A percentile compares a stretch with the other conserved stretches of the same genome.
Conservation (phyloP, 2,113 vertebrate genomes). For the Alethe castanea region DNA sequence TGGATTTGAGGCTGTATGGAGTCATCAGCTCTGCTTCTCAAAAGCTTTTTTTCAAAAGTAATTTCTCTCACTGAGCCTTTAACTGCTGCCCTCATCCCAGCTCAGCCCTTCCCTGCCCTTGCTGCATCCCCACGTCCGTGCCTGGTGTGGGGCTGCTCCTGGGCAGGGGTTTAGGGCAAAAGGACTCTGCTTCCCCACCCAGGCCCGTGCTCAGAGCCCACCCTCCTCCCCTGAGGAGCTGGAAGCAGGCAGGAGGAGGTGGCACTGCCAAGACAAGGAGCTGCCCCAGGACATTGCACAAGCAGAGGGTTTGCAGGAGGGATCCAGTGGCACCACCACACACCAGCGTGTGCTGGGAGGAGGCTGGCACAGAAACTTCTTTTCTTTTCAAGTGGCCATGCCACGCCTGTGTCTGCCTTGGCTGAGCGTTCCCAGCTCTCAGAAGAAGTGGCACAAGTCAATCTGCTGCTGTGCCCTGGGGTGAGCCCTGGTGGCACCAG, state of each 20-base stretch:
- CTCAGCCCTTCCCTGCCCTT: background rate
- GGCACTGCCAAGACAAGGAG: background rate
- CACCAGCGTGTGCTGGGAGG: background rate
- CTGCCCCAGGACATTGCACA: background rate
- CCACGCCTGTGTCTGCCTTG: background rate
- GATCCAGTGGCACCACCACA: background rate
- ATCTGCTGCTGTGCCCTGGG: fast-evolving
- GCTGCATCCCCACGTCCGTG: fast-evolving
- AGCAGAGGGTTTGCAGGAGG: background rate
- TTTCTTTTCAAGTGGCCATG: background rate
- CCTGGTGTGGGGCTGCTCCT: background rate
- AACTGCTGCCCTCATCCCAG: background rate
- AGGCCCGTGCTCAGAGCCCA: fast-evolving
- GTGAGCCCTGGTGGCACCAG: fast-evolving
- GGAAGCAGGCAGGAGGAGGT: background rate
- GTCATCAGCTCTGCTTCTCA: background rate
- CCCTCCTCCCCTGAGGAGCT: fast-evolving
- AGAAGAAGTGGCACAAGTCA: background rate
- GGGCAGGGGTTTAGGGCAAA: fast-evolving
- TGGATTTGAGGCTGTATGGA: background rate
- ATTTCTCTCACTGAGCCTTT: background rate
- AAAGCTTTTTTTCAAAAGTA: background rate
- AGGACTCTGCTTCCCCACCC: fast-evolving
- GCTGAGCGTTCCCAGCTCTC: background rate
- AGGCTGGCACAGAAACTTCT: background rate